Base-by-base conservation (phyloP, 2,797 vertebrate genomes). In the Hypotaenidia philippensis region DNA sequence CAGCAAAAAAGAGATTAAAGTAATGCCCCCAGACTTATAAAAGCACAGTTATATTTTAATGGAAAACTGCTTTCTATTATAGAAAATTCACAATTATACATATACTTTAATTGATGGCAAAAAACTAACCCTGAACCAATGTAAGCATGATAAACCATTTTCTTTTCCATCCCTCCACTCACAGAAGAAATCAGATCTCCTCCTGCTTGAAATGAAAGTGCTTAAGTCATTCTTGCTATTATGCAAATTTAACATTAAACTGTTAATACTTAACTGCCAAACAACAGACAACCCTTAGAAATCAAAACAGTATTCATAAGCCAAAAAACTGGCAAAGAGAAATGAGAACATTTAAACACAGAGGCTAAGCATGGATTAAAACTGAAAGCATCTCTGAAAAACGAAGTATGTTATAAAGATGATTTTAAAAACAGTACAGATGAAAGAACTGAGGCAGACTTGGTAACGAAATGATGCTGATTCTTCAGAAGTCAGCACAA, bases 241-340 rank as follows among this genome's bases (percentile, higher is more conserved):
- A 90, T 40, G 25, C 20, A 91, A 82, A 95, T 94, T 87, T 82
- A 93, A 89, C 66, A 88, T 69, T 69, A 87, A 94, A 89, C 64
- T 76, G 55, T 79, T 93, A 94, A 79, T 88, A 93, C 40, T 72
- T 69, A 83, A 91, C 83, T 78, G 47, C 41, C 70, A 72, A 94
- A 91, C 41, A 94, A 88, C 65, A 91, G 72, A 80, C 45, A 72
- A 61, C 6, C n/a, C 61, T 65, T 63, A 57, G 57, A 91, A 93
- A 88, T 55, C 57, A 93, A 78, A 88, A 75, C 27, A 79, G 41
- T 25, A 76, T 32, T 71, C 72, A 63, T 26, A 75, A 44, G 44
- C 38, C 64, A 93, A 83, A 93, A 80, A 83, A 41, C 5, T 9
- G 21, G 60, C 57, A 71, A 71, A 65, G 79, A 86, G 21, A 86